Percentiles rank a stretch among this genome's conserved stretches.
These are phyloP conservation scores for Erythrocercus mccallii DNA, from an alignment of 2,113 vertebrate genomes.

Conservation along the genomic window DNA sequence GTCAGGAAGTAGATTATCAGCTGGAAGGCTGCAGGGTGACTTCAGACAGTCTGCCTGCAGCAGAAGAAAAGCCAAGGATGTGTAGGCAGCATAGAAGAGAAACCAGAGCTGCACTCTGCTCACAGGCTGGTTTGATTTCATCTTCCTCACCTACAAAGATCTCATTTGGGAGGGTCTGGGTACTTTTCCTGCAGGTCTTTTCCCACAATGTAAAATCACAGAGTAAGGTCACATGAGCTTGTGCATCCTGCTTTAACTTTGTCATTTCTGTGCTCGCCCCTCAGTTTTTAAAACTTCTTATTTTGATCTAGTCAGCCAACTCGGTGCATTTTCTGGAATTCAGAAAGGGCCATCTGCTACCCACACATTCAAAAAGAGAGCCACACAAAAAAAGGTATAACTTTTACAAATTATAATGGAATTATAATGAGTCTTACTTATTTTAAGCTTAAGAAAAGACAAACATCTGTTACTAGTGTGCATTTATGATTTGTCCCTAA, in stretches of 20 bases:
- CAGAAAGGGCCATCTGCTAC: background rate
- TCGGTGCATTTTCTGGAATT: background rate
- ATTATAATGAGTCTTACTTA: background rate
- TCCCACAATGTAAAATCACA: background rate
- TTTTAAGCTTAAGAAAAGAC: background rate
- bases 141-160: background rate
- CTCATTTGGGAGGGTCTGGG: background rate
- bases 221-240: background rate
- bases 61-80: background rate
- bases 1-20: conserved; percentile 25
- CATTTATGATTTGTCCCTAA: background rate
- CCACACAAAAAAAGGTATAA: background rate
- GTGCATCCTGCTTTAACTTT: background rate
- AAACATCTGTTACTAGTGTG: background rate
- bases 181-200: background rate
- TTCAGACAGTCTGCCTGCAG: background rate
- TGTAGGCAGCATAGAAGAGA: background rate
- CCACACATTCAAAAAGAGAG: background rate
- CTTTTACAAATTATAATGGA: background rate
- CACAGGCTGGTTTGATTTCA: background rate
- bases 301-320: background rate
- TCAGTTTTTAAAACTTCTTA: background rate
- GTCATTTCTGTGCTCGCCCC: background rate
- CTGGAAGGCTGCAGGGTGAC: conserved; percentile 16
- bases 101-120: background rate